Evolutionary conservation across 2,113 vertebrate species (phyloP), one percentile per base, ranked within the genome.

Genomic region (Lanius collurio): DNA sequence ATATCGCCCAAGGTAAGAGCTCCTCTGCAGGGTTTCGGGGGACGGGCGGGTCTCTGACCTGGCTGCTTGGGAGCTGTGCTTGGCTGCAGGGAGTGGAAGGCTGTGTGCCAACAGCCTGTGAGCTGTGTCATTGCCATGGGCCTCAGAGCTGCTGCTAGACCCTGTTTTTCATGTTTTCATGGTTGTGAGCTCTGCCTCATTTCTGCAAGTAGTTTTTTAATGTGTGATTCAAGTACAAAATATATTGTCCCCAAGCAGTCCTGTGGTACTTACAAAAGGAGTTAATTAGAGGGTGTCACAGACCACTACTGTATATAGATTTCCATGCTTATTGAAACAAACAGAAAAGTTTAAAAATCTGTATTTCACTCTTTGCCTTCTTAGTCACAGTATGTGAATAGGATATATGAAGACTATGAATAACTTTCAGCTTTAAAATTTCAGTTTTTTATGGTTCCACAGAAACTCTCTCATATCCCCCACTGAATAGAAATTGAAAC

Each of bases 1-100:
- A 99, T 95, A 98, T 97, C 52, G 97, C 98, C 90, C 99, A 99
- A 98, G 98, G 99, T 99, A 97, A 81, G 30, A 31, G n/a, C 71
- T 78, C n/a, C 63, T 41, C 75, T 33, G 11, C 1, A 2, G 31
- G 42, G 8, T 16, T 44, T 56, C 6, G 4, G 14, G 15, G 59
- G 13, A 27, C 12, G 9, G 31, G 41, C n/a, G 44, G n/a, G 12
- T 81, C 49, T 67, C 49, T 19, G 18, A n/a, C 27, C 22, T 44
- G 55, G 15, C 41, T 30, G 20, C 50, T 6, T 52, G 57, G 2
- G 5, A 57, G 75, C 41, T 65, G 23, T 56, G 67, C 47, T 71
- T 56, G 30, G 52, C 44, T 56, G 65, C 49, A 53, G 31, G 33
- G 53, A 67, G 53, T 6, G 55, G 59, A 59, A 67, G 42, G 21